Conservation (phyloP, 2,113 vertebrate genomes). For the Circaetus cinerascens region DNA sequence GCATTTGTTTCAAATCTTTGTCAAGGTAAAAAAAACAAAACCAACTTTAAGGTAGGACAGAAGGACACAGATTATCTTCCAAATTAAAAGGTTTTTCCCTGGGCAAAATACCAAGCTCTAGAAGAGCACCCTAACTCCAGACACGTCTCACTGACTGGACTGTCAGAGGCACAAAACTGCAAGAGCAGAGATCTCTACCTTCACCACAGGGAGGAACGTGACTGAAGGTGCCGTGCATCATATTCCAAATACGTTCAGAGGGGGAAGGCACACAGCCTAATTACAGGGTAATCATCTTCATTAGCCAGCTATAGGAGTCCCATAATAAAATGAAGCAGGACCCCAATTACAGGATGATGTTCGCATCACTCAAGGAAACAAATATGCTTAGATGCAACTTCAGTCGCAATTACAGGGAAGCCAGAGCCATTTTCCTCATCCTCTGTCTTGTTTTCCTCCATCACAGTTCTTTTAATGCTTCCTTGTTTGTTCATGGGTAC, state of each 20-base stretch:
- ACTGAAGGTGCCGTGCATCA: neutral
- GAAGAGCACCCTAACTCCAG: neutral
- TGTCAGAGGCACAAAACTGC: neutral
- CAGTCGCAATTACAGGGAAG: neutral
- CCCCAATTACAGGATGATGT: neutral
- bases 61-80: neutral
- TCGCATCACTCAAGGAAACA: neutral
- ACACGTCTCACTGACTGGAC: neutral
- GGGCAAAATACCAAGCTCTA: neutral
- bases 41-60: neutral
- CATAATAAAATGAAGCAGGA: neutral
- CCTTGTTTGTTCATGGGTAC: neutral
- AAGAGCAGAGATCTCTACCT: neutral
- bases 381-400: neutral
- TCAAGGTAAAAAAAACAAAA: neutral
- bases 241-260: neutral
- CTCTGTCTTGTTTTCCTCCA: neutral
- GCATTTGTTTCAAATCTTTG: neutral
- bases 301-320: neutral
- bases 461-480: neutral
- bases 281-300: neutral
- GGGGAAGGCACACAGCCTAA: neutral
- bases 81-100: neutral
- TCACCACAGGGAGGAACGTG: accelerated
- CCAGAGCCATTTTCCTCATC: neutral